phyloP scores from a whole-genome alignment of 2,113 vertebrate species.

The Zapornia atra region DNA sequence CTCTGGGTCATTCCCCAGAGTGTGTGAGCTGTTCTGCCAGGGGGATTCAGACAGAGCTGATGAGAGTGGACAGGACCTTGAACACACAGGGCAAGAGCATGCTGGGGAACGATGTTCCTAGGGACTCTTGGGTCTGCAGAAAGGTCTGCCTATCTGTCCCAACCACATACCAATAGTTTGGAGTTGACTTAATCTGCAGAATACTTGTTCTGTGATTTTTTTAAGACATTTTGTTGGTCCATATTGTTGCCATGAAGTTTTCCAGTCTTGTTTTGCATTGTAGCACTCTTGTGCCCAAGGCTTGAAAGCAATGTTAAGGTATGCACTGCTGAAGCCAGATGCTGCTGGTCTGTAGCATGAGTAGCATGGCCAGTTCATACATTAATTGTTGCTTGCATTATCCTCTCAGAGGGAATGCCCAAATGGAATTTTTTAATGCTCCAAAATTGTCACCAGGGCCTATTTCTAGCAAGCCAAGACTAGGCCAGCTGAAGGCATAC shows the following conservation, averaged over 20 bases:
- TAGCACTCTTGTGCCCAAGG: not conserved
- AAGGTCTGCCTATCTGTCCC: not conserved
- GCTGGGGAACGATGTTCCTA: not conserved
- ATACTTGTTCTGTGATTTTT: not conserved
- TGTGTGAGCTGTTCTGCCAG: not conserved
- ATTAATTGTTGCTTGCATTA: not conserved
- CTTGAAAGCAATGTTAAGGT: not conserved
- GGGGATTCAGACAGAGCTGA: not conserved
- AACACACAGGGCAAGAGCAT: fast-evolving
- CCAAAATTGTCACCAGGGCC: not conserved
- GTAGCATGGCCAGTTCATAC: not conserved
- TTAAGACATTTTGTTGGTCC: not conserved
- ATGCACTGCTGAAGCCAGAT: not conserved
- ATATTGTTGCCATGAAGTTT: fast-evolving
- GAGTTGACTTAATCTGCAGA: not conserved
- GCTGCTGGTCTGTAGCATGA: not conserved
- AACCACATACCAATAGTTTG: not conserved
- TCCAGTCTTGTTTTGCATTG: not conserved
- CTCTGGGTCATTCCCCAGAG: not conserved
- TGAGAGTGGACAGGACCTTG: not conserved
- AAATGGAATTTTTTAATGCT: not conserved
- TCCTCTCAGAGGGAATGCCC: not conserved
- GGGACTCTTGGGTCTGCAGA: not conserved
- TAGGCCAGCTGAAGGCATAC: not conserved
- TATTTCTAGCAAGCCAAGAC: not conserved